Evolutionary conservation across 30 jellyfish, hydroid and myxozoan species (phyloP).

Genomic region (Sanderia malayensis): DNA sequence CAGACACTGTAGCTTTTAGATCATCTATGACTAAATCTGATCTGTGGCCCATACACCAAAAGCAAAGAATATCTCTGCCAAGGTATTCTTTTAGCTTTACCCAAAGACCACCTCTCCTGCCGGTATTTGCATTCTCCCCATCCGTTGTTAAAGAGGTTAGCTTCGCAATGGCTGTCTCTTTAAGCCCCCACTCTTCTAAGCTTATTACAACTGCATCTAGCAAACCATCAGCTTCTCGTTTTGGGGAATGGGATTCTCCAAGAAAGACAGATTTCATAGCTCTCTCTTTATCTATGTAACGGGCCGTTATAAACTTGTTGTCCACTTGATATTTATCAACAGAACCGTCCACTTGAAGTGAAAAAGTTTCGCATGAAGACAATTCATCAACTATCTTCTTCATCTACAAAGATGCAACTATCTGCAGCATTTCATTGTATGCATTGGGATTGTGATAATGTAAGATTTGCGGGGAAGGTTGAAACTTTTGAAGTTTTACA

Average conservation of each 20-base stretch:
- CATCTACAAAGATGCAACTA: background rate
- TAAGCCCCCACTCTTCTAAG: background rate
- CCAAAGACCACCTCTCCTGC: conserved; percentile 4
- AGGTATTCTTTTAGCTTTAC: background rate
- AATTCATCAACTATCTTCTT: background rate
- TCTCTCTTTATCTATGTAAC: background rate
- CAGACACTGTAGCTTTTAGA: background rate
- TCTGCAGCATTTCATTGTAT: background rate
- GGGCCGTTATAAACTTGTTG: background rate
- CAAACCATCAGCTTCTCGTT: background rate
- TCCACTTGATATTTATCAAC: background rate
- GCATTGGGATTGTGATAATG: background rate
- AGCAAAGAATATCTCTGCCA: conserved; percentile 1
- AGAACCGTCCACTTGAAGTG: background rate
- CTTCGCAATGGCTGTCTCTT: background rate
- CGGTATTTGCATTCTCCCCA: background rate
- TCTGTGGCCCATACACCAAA: background rate
- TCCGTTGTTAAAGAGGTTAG: background rate
- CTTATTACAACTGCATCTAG: background rate
- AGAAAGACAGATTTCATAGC: background rate
- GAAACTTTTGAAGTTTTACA: background rate
- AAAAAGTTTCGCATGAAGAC: background rate
- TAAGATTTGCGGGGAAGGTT: conserved; percentile 1
- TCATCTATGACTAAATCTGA: background rate
- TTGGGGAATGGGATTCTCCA: background rate